Conservation (phyloP, 2,888 invertebrate genomes). For the Tiphia femorata region DNA sequence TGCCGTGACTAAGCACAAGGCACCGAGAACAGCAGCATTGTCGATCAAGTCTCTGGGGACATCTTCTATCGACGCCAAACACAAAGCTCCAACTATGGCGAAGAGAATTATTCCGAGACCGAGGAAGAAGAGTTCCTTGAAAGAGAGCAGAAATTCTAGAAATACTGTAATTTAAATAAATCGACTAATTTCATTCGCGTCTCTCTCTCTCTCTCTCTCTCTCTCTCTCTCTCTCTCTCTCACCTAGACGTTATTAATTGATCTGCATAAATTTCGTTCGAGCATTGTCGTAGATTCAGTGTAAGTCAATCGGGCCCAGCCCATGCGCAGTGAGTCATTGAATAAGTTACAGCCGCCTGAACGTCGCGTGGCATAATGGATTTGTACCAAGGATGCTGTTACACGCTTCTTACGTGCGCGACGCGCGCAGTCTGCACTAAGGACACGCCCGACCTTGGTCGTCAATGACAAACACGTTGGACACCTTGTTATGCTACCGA, state of each 20-base stretch:
- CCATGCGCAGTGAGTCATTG: conserved; percentile 45
- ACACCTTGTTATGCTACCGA: conserved; percentile 40
- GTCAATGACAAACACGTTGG: conserved; percentile 54
- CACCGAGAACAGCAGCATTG: conserved; percentile 80
- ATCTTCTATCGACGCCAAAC: conserved; percentile 79
- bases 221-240: no score
- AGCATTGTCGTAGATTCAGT: not conserved
- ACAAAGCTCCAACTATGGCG: conserved; percentile 77
- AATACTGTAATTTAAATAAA: not conserved
- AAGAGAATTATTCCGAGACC: conserved; percentile 80
- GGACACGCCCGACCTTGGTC: conserved; percentile 54
- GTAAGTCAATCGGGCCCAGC: conserved; percentile 15
- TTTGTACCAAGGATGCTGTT: conserved; percentile 36
- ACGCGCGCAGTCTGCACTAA: conserved; percentile 21
- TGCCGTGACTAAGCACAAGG: conserved; percentile 77
- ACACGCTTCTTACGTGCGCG: conserved; percentile 20
- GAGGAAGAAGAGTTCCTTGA: conserved; percentile 78
- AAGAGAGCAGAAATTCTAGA: not conserved
- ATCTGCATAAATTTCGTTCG: not conserved
- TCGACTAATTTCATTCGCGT: no score
- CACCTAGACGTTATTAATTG: no score
- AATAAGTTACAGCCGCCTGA: conserved; percentile 25
- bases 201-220: no score
- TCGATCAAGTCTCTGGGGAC: conserved; percentile 77
- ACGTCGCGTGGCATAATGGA: conserved; percentile 30